phyloP scores from a whole-genome alignment of 2,888 invertebrate species.

The Zygaena filipendulae region DNA sequence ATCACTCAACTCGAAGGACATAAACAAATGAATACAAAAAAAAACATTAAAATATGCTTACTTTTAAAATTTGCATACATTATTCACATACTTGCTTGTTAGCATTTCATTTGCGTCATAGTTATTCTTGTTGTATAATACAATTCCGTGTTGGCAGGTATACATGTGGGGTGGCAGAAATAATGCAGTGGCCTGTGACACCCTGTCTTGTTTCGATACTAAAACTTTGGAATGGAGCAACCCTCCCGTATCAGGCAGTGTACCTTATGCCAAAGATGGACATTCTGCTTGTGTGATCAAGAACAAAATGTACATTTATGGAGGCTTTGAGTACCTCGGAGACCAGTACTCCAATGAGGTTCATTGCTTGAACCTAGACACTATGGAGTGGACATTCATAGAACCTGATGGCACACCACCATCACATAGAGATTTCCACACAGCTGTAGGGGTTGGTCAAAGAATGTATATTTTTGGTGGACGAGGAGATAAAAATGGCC shows the following conservation, averaged over 20 bases:
- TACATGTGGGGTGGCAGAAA: conserved; percentile 95
- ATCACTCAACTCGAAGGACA: too few species aligned
- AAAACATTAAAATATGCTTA: too few species aligned
- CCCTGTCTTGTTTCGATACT: conserved; percentile 84
- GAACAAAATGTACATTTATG: conserved; percentile 88
- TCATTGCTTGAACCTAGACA: conserved; percentile 78
- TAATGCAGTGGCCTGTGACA: conserved; percentile 82
- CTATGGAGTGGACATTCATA: conserved; percentile 77
- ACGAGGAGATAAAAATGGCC: conserved; percentile 75
- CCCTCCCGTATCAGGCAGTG: conserved; percentile 72
- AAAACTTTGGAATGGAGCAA: conserved; percentile 74
- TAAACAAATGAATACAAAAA: too few species aligned
- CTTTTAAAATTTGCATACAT: too few species aligned
- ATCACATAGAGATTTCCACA: conserved; percentile 87
- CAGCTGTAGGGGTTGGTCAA: conserved; percentile 79
- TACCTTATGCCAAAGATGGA: conserved; percentile 89
- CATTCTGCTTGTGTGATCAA: conserved; percentile 88
- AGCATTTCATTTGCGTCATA: too few species aligned
- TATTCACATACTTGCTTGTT: too few species aligned
- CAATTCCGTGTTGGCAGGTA: conserved; percentile 66
- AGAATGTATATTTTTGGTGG: conserved; percentile 94
- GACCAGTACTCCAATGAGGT: conserved; percentile 85
- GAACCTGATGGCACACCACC: conserved; percentile 73
- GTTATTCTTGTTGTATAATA: too few species aligned
- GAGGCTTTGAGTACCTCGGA: conserved; percentile 88